phyloP scores from a whole-genome alignment of 2,113 vertebrate genomes.

The Tenebrosternarchus preto region DNA sequence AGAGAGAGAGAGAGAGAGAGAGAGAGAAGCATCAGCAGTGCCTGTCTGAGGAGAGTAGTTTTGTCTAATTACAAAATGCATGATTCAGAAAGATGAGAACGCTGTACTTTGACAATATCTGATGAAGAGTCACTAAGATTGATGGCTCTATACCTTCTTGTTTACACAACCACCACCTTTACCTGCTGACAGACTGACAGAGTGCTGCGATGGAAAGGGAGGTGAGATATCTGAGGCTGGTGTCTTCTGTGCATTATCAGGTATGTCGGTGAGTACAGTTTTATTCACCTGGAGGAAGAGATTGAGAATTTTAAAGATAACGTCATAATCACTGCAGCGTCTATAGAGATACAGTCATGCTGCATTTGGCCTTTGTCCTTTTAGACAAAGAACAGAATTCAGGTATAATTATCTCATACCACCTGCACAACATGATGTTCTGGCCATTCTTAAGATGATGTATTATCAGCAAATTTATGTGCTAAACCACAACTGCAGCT shows the following conservation, averaged over 20 bases:
- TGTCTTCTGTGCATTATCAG: conserved; percentile 60
- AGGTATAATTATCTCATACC: neutral
- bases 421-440: neutral
- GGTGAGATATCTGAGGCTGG: conserved; percentile 72
- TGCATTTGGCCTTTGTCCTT: neutral
- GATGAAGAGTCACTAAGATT: neutral
- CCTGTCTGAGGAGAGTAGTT: neutral
- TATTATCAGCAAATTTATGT: neutral
- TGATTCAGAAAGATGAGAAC: conserved; percentile 1
- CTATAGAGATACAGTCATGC: neutral
- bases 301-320: conserved; percentile 19
- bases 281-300: conserved; percentile 68
- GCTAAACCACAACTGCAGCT: neutral
- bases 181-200: conserved; percentile 75
- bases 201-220: conserved; percentile 69
- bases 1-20: conserved; percentile 12
- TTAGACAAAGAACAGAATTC: neutral
- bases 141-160: no score
- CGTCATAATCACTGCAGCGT: neutral
- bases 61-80: conserved; percentile 8
- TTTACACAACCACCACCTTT: conserved; percentile 22
- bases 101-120: neutral
- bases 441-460: neutral
- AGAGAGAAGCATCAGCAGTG: conserved; percentile 16
- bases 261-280: conserved; percentile 66